A percentile compares a stretch with the other conserved stretches of the same genome.
Conservation (phyloP, 2,888 invertebrate genomes). For the Melanophora roralis region DNA sequence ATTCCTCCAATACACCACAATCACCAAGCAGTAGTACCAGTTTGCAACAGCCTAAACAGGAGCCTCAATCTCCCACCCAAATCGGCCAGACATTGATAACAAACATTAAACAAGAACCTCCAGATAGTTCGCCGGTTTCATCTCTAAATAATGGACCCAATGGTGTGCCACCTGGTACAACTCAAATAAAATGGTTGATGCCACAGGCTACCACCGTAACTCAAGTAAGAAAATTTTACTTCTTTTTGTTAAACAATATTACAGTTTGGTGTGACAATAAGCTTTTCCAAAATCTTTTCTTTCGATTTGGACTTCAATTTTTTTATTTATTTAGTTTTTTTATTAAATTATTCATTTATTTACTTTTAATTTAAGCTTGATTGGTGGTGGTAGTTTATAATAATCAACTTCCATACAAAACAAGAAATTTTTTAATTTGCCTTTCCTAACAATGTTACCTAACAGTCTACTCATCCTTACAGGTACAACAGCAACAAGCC, state of each 20-base stretch:
- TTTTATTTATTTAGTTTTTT: too few relatives aligned
- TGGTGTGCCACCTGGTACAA: conserved; percentile 47
- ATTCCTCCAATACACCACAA: conserved; percentile 31
- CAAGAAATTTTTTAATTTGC: conserved; percentile 59
- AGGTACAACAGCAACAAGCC: conserved; percentile 65
- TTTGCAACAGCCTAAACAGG: conserved; percentile 71
- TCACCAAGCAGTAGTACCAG: conserved; percentile 52
- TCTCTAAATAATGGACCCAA: conserved; percentile 29
- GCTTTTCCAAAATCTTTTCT: neutral
- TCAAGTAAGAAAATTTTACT: conserved; percentile 35
- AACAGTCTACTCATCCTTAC: conserved; percentile 63
- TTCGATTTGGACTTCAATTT: neutral
- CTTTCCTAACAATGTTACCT: conserved; percentile 59
- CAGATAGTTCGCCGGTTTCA: conserved; percentile 66
- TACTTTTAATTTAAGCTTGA: conserved; percentile 3
- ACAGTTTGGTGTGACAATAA: too few relatives aligned
- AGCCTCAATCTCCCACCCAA: conserved; percentile 74
- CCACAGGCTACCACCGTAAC: conserved; percentile 65
- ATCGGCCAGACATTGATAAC: conserved; percentile 70
- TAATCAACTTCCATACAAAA: conserved; percentile 53
- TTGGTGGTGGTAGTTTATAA: conserved; percentile 57
- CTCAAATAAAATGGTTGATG: conserved; percentile 72
- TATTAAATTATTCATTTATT: neutral
- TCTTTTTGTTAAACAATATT: neutral
- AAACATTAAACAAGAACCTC: conserved; percentile 75